These are phyloP conservation scores for Scolopax mira DNA, from an alignment of 2,113 vertebrate genomes.

Conservation along the genomic window DNA sequence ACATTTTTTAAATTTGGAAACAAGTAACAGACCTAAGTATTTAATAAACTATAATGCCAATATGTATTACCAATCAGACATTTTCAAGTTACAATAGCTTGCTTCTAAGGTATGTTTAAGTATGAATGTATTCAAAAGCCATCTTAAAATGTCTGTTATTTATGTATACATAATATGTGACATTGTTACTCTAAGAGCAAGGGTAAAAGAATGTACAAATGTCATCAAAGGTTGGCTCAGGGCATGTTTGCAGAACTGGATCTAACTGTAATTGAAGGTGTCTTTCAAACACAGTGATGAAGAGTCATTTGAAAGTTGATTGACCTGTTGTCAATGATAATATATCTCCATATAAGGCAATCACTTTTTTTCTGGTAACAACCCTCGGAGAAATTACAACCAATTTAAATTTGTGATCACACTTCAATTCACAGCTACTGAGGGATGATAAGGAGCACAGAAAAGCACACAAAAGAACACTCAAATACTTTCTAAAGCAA, in stretches of 20 bases:
- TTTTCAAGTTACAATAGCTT: background rate
- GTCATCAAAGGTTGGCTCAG: background rate
- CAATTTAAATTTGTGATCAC: background rate
- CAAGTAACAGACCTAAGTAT: background rate
- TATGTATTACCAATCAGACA: background rate
- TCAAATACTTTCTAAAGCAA: background rate
- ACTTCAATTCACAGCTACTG: background rate
- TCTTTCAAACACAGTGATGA: background rate
- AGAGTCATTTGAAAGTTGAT: background rate
- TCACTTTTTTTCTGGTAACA: background rate
- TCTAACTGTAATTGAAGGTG: background rate
- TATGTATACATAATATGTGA: background rate
- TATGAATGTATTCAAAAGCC: background rate
- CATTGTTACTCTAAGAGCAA: background rate
- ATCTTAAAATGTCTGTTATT: background rate
- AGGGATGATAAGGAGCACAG: background rate
- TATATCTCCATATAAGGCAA: background rate
- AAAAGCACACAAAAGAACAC: background rate
- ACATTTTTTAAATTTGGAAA: background rate
- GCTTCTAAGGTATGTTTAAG: background rate
- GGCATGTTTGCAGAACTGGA: background rate
- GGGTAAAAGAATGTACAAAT: background rate
- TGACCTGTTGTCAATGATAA: background rate
- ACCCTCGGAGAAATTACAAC: background rate
- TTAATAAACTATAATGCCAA: background rate